Evolutionary conservation across 2,113 vertebrate species (phyloP), one percentile per base, ranked within the genome.

Genomic region (Opisthocomus hoazin): DNA sequence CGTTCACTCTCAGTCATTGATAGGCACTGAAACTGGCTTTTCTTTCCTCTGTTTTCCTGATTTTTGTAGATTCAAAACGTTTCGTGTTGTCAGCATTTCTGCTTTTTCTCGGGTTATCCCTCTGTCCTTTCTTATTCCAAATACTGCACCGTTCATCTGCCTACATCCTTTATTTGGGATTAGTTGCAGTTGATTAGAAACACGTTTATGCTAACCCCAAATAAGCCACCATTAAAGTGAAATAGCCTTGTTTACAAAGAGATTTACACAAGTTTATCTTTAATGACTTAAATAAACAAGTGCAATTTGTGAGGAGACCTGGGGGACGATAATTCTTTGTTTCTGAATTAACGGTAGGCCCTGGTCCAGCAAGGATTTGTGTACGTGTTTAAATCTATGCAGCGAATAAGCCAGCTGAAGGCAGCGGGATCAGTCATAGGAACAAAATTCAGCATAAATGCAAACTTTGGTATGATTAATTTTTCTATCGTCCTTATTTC

Each of bases 241-340:
- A 93, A 89, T 66, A 74, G 46, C 77, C 80, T 81, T 93, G 77
- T 95, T 96, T 94, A 81, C 80, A 43, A 24, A 75, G 84, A 93
- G 80, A 94, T 92, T 96, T 95, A 64, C 83, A 79, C 65, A 58
- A 87, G 69, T 95, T 96, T 93, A 58, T 93, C 90, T 89, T 82
- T 90, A 87, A 65, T 93, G 89, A 81, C 73, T 96, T 84, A 93
- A 94, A 94, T 87, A 92, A 97, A 94, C 89, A 89, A 89, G 26
- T 58, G 56, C 60, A 89, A 84, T 92, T 91, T 79, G 69, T 87
- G 61, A 82, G 84, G 26, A 75, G 63, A 65, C 92, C 90, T 87
- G 32, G 20, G 86, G 94, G 61, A 94, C 80, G 82, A 75, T 73
- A 65, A 84, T n/a, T n/a, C 73, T 92, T 96, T 92, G 74, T 93